Conservation (phyloP, 2,797 vertebrate genomes). For the Loris lydekkerianus region DNA sequence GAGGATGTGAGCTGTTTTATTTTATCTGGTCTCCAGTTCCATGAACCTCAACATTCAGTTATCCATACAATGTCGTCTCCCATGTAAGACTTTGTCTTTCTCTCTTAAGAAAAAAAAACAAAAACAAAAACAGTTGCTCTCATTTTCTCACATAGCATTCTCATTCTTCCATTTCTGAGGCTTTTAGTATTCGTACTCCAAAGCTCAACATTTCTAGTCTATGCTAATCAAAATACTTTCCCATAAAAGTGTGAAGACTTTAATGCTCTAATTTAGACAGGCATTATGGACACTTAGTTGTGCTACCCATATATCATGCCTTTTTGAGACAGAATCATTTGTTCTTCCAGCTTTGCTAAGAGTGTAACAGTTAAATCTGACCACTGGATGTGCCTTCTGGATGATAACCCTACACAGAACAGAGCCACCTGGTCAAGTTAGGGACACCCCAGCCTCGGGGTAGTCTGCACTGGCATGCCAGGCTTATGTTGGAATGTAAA, state of each 20-base stretch:
- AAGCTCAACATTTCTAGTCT: background rate
- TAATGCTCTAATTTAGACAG: background rate
- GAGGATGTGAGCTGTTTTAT: background rate
- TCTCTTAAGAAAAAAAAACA: background rate
- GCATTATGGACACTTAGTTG: no score
- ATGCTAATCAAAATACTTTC: background rate
- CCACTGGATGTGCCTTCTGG: background rate
- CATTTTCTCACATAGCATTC: background rate
- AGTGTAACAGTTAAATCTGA: background rate
- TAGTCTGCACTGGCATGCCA: background rate
- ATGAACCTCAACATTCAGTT: background rate
- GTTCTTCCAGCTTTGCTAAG: background rate
- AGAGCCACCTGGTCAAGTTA: background rate
- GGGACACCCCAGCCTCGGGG: background rate
- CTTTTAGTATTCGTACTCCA: background rate
- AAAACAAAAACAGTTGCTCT: background rate
- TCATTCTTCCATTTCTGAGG: background rate
- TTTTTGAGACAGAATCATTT: background rate
- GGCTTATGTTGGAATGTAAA: background rate
- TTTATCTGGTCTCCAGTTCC: background rate
- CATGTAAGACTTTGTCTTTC: background rate
- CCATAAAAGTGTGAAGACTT: background rate
- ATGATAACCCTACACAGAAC: background rate
- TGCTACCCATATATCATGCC: no score
- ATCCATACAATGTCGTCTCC: background rate